These are phyloP conservation scores for Acridotheres tristis DNA, from an alignment of 2,797 vertebrate genomes.

Conservation along the genomic window DNA sequence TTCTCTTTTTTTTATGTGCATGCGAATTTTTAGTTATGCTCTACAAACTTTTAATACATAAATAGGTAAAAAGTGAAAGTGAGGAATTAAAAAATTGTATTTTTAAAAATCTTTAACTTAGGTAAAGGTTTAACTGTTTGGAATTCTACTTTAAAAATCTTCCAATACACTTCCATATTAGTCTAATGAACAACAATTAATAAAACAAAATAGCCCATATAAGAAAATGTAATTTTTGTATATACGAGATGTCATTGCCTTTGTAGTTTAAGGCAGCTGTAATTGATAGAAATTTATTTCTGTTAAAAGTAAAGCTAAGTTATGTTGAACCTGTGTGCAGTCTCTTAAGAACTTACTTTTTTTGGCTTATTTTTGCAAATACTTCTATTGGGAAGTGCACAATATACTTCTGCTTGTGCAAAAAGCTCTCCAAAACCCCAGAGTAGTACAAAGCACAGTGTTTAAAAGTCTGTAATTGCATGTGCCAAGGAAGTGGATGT, in stretches of 20 bases:
- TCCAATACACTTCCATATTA: background rate
- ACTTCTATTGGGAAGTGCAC: background rate
- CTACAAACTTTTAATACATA: background rate
- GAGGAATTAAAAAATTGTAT: background rate
- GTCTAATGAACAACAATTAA: background rate
- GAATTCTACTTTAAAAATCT: background rate
- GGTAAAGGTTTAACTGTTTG: background rate
- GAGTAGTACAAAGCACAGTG: background rate
- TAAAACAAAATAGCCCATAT: background rate
- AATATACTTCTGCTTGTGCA: background rate
- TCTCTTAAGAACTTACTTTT: background rate
- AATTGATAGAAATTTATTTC: background rate
- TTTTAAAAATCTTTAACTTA: background rate
- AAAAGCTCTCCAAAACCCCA: background rate
- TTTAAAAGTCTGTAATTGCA: background rate
- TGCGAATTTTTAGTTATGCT: background rate
- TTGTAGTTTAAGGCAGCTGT: background rate
- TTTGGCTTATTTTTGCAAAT: background rate
- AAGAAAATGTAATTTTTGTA: background rate
- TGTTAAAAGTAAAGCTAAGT: background rate
- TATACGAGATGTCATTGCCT: background rate
- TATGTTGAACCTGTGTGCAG: rapidly evolving
- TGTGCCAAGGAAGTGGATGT: background rate
- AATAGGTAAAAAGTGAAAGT: background rate
- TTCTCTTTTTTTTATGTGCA: background rate